phyloP scores from a whole-genome alignment of 2,888 invertebrate species.

The Rhingia campestris region DNA sequence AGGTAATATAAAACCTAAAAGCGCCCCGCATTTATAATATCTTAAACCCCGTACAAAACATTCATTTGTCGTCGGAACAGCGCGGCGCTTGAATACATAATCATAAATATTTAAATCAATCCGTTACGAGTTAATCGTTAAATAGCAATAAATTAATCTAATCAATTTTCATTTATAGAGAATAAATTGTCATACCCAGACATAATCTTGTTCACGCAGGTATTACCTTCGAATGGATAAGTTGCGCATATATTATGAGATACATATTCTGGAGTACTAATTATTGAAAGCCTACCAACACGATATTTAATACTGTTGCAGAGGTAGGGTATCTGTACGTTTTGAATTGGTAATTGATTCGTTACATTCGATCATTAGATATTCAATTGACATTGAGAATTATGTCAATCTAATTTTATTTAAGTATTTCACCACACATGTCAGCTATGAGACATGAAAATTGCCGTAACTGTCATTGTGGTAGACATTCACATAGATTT shows the following conservation, averaged over 20 bases:
- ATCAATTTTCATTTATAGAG: constrained; percentile 5
- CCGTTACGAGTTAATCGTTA: constrained; percentile 52
- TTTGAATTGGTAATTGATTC: constrained; percentile 6
- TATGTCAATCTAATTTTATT: background rate
- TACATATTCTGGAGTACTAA: constrained; percentile 5
- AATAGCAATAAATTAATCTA: constrained; percentile 53
- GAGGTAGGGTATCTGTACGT: constrained; percentile 3
- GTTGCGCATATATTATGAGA: constrained; percentile 39
- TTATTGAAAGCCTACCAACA: constrained; percentile 30
- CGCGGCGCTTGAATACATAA: constrained; percentile 64
- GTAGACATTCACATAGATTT: no score
- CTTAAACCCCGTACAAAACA: background rate
- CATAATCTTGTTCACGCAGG: constrained; percentile 12
- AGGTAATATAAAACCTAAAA: no score
- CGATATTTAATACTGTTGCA: constrained; percentile 11
- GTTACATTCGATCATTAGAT: constrained; percentile 2
- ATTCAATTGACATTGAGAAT: constrained; percentile 18
- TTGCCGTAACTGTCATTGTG: background rate
- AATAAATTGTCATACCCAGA: background rate
- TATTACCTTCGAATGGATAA: constrained; percentile 36
- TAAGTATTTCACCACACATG: background rate
- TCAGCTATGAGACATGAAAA: background rate
- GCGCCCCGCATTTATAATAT: no score
- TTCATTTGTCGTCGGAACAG: constrained; percentile 40
- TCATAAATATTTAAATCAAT: constrained; percentile 62